Base-by-base conservation (phyloP, 2,113 vertebrate genomes). In the Tenrec ecaudatus region DNA sequence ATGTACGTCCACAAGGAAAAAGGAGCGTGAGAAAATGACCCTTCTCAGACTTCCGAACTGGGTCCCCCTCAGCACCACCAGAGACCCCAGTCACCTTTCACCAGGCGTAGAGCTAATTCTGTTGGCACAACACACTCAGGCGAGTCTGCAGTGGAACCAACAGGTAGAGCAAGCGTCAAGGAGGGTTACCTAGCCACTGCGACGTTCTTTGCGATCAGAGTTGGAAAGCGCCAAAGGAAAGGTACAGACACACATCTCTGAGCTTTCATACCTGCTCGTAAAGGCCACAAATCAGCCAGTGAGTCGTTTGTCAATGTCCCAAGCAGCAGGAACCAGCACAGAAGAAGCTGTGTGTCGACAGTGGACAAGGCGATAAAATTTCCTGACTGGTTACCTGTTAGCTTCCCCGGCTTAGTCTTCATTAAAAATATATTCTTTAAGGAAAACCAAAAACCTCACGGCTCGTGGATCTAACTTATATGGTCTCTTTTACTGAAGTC, bases 401-500 rank as follows among this genome's bases (percentile, higher is more conserved):
- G 47, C 80, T 93, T 86, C 66, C n/a, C 82, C 38, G 64, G 25
- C n/a, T 94, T 27, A 20, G 6, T 75, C 90, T 85, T 86, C 78
- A 80, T 62, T 64, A 93, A 77, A 85, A 66, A 22, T 31, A n/a
- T 20, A 29, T 75, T 78, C 33, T 31, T 43, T 68, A 66, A 68
- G 62, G 60, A 62, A 22, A 53, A 53, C 9, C 47, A 53, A 68
- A 75, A 36, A 79, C 16, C 25, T 82, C 33, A 68, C 31, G 33
- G 71, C 22, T 75, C 33, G 64, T 62, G 29, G 40, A 81, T 31
- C 75, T 22, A 53, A 58, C 10, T 14, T 47, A 16, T 58, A 75
- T 57, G 47, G 38, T 57, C 47, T 62, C 76, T 40, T 77, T 81
- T 87, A 40, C 2, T 58, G 40, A 71, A 91, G 77, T 38, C 84